Base-by-base conservation (phyloP, 1,140 invertebrate species). In the Akabosia matsudoensis region DNA sequence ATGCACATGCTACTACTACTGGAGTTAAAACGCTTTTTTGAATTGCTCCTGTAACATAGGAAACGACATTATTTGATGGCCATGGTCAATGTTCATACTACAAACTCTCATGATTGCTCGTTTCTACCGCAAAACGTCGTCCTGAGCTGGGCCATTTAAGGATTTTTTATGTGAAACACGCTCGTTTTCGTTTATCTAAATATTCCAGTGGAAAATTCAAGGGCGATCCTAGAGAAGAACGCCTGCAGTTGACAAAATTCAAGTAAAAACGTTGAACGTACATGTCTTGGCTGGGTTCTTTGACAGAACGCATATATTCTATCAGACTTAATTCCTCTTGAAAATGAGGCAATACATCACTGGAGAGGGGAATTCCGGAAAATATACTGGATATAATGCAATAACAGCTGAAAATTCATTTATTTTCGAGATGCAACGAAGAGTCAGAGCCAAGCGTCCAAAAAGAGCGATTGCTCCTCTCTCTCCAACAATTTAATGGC, bases 31-130 rank as follows among this genome's bases (percentile, higher is more conserved):
- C 37, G 24, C 7, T n/a, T 61, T 61, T 14, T 61, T n/a, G 24
- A 22, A 61, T n/a, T n/a, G 4, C 22, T 67, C 61, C 61, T 30
- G 61, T 67, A 67, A 67, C 61, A 67, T 67, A n/a, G n/a, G 54
- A 7, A 10, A 45, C 37, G 37, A 45, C 7, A 45, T 7, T 45
- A 45, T 18, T 10, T 10, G 37, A 45, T 18, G 37, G 18, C 37
- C 37, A 45, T 18, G 37, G 37, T 45, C 37, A 18, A 45, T 45
- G 18, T 45, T 45, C 18, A 45, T 45, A 18, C 7, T 45, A 45
- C 37, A 45, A 10, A 45, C 37, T 18, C 7, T 18, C 37, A 45
- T 18, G 7, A 18, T 18, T 13, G n/a, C 54, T 30, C 54, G 24
- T 30, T 67, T 7, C 61, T 67, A 13, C 61, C n/a, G 24, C 30